Conservation (phyloP, 35 echinoderm and acorn worm species). For the Chiridota heheva region DNA sequence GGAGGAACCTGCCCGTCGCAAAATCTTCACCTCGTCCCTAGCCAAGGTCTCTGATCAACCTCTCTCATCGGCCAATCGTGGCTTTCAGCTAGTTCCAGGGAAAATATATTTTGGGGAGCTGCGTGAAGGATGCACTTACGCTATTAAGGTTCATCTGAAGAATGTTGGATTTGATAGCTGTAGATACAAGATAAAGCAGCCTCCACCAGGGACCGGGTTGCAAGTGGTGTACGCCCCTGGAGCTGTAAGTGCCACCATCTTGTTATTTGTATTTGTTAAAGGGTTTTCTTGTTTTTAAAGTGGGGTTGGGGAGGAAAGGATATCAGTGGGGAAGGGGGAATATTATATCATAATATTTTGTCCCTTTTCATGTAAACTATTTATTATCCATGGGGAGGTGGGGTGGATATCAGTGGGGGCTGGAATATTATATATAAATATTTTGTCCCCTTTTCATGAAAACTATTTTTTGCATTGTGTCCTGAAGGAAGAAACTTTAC, state of each 20-base stretch:
- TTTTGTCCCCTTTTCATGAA: too few relatives aligned
- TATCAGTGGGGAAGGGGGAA: neutral
- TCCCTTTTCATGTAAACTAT: neutral
- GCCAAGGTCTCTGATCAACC: slow-evolving; percentile 58
- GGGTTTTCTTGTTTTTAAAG: neutral
- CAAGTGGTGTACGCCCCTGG: slow-evolving; percentile 89
- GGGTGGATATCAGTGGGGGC: too few relatives aligned
- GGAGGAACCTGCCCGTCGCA: slow-evolving; percentile 85
- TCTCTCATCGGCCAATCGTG: slow-evolving; percentile 60
- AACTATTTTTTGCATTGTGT: too few relatives aligned
- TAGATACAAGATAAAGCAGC: slow-evolving; percentile 89
- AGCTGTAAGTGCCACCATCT: slow-evolving; percentile 63
- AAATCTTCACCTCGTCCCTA: slow-evolving; percentile 83
- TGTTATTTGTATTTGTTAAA: neutral
- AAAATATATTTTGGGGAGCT: slow-evolving; percentile 84
- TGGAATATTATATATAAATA: too few relatives aligned
- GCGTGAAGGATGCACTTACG: slow-evolving; percentile 86
- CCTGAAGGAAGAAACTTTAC: too few relatives aligned
- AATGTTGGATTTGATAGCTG: slow-evolving; percentile 87
- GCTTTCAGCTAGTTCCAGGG: slow-evolving; percentile 87
- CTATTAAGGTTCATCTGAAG: slow-evolving; percentile 81
- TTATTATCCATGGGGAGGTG: too few relatives aligned
- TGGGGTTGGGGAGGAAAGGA: neutral
- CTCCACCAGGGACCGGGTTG: slow-evolving; percentile 84
- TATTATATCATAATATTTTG: neutral